These are phyloP conservation scores for Phalacrocorax aristotelis DNA, from an alignment of 2,113 vertebrate species.

Conservation along the genomic window DNA sequence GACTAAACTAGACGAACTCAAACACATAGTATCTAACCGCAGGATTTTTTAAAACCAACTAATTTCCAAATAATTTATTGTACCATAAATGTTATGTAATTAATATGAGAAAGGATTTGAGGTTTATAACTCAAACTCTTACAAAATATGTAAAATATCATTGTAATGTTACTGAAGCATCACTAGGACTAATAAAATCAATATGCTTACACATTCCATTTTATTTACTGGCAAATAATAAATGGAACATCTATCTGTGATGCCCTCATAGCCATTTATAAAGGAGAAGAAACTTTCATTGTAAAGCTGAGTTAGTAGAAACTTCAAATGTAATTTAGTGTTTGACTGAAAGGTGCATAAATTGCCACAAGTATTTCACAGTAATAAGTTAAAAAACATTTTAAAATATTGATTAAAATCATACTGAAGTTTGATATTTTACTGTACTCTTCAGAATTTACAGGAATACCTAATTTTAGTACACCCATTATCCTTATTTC, in stretches of 20 bases:
- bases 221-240: slow-evolving; percentile 12
- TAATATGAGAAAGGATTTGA: background rate
- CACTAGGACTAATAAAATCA: slow-evolving; percentile 20
- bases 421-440: background rate
- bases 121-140: background rate
- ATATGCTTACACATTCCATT: background rate
- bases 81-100: background rate
- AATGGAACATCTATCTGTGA: background rate
- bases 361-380: background rate
- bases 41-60: background rate
- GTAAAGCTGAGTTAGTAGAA: background rate
- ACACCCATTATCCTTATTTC: background rate
- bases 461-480: background rate
- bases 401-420: background rate
- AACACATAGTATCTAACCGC: background rate
- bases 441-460: background rate
- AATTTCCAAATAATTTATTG: background rate
- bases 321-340: background rate
- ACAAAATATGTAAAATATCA: background rate
- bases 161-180: background rate
- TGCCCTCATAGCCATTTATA: background rate
- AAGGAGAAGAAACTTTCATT: background rate
- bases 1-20: background rate
- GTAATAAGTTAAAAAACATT: background rate
- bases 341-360: background rate